Evolutionary conservation across 2,113 vertebrate genomes (phyloP), one percentile per base, ranked within the genome.

Genomic region (Choloepus hoffmanni): DNA sequence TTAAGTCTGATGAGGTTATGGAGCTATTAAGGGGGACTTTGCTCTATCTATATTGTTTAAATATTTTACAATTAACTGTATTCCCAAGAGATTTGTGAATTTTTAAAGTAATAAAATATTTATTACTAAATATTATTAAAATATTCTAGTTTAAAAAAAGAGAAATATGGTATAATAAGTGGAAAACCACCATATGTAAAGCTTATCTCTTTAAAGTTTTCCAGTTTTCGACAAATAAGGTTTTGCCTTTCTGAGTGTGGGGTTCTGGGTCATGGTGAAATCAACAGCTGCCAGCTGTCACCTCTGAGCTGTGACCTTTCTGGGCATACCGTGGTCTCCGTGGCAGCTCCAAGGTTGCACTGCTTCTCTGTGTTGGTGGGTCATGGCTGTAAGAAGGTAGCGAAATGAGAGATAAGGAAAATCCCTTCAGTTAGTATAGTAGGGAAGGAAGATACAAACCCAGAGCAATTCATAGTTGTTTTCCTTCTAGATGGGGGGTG

Each of bases 101-200:
- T 85, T 92, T 65, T 87, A 63, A 24, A 89, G 26, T 67, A 77
- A 73, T 62, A 62, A 78, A 72, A 62, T 76, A 85, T 76, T 82
- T 67, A 43, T 50, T 50, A 50, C 48, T 50, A 50, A 50, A 50
- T 50, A 50, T 50, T 50, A 9, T 9, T 50, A 9, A 72, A 82
- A 73, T 23, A 68, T 40, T 70, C 62, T 23, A 85, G 67, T 36
- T 85, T 55, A 68, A 53, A 79, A 70, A 60, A 55, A 65, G 33
- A 36, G 70, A 58, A 73, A 40, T 76, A 45, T 2, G 65, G n/a
- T 7, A 19, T 40, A 85, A 58, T 53, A 12, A 0, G 36, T 88
- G 13, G 28, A 91, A 90, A 91, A 63, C 26, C 15, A 48, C 63
- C 36, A 33, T 14, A 55, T 7, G 40, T 4, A 3, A n/a, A 48